Conservation (phyloP, 1,140 invertebrate genomes). For the Lerema accius region DNA sequence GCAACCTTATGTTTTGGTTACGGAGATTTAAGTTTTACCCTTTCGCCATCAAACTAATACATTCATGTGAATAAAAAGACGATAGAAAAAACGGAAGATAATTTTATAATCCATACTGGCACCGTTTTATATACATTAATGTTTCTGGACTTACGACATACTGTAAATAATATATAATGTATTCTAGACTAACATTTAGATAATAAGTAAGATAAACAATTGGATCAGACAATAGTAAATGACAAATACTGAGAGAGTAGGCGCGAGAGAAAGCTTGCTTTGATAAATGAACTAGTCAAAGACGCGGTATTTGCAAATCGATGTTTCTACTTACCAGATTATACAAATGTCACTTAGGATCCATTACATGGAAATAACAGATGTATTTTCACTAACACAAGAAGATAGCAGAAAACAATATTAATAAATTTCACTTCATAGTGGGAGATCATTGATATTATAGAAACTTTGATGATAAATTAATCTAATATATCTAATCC, state of each 20-base stretch:
- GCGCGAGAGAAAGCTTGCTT: conserved; percentile 53
- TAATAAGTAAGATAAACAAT: conserved; percentile 24
- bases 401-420: conserved; percentile 6
- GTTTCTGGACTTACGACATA: too few relatives aligned
- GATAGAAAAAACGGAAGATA: too few relatives aligned
- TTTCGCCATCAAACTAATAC: too few relatives aligned
- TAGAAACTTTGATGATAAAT: background rate
- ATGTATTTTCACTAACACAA: background rate
- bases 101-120: too few relatives aligned
- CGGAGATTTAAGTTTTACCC: too few relatives aligned
- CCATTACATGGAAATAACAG: conserved; percentile 11
- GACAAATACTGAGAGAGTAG: conserved; percentile 19
- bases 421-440: conserved; percentile 5
- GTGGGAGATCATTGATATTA: conserved; percentile 1
- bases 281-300: conserved; percentile 41
- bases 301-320: conserved; percentile 48
- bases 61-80: too few relatives aligned
- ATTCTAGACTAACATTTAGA: too few relatives aligned
- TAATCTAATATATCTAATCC: too few relatives aligned
- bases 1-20: too few relatives aligned
- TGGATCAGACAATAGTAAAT: conserved; percentile 37
- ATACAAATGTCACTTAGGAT: conserved; percentile 44
- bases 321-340: conserved; percentile 40
- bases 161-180: too few relatives aligned
- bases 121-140: too few relatives aligned